These are phyloP conservation scores for Trogon surrucura DNA, from an alignment of 2,113 vertebrate genomes.

Conservation along the genomic window DNA sequence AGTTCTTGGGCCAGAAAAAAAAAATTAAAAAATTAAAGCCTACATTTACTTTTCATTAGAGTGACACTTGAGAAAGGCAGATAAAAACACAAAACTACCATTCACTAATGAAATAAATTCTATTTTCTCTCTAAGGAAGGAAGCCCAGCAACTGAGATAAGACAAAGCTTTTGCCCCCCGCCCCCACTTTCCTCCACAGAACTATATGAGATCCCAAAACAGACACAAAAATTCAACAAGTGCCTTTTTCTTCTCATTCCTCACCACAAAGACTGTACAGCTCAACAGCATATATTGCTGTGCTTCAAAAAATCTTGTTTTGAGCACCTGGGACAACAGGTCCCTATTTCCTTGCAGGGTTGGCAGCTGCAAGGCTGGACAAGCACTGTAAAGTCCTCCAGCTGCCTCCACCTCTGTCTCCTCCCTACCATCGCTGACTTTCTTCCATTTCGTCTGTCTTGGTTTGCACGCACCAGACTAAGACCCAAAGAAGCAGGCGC, in stretches of 20 bases:
- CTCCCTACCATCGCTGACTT: not conserved
- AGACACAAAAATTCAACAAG: not conserved
- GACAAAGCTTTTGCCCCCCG: not conserved
- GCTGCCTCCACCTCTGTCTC: not conserved
- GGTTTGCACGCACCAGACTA: not conserved
- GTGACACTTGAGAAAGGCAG: not conserved
- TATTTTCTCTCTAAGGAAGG: not conserved
- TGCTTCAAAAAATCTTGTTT: not conserved
- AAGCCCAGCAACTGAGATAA: not conserved
- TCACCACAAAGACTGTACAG: not conserved
- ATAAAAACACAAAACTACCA: not conserved
- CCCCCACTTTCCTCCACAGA: not conserved
- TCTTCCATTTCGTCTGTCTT: not conserved
- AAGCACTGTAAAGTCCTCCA: not conserved
- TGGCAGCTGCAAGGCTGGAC: not conserved
- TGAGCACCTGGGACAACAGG: not conserved
- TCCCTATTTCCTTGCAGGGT: not conserved
- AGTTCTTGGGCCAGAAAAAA: not conserved
- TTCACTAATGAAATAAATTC: not conserved
- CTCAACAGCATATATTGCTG: not conserved
- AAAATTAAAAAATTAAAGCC: too few relatives aligned
- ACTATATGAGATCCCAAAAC: not conserved
- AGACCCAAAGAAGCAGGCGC: rapidly evolving
- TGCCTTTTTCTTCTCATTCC: not conserved
- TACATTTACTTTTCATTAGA: not conserved